Conservation (phyloP, 1,140 invertebrate species). For the Lamellibrachia luymesi region DNA sequence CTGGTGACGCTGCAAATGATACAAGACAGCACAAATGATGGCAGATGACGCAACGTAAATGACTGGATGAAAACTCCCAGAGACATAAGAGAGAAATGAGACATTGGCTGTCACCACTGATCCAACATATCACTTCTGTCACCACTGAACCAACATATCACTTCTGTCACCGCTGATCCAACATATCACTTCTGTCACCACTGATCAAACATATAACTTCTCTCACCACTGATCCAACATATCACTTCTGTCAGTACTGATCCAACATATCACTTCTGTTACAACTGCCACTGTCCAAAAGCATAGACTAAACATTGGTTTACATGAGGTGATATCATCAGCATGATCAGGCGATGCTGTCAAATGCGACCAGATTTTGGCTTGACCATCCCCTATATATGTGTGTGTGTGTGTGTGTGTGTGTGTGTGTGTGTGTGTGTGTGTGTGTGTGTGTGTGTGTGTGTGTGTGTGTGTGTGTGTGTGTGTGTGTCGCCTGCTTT, state of each 20-base stretch:
- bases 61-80: not conserved
- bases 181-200: not conserved
- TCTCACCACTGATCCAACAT: not conserved
- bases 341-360: too few relatives aligned
- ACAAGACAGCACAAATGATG: not conserved
- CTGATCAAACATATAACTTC: not conserved
- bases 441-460: too few relatives aligned
- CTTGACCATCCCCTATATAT: too few relatives aligned
- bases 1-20: not conserved
- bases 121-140: not conserved
- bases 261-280: too few relatives aligned
- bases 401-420: too few relatives aligned
- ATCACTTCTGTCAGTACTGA: not conserved
- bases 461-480: too few relatives aligned
- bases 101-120: not conserved
- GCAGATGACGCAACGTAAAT: not conserved
- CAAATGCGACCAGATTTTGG: too few relatives aligned
- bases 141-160: not conserved
- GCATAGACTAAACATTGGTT: not conserved
- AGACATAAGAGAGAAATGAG: not conserved
- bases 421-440: too few relatives aligned
- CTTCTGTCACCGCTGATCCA: not conserved
- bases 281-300: not conserved
- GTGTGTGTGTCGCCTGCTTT: too few relatives aligned
- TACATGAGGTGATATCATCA: too few relatives aligned